A percentile compares a stretch with the other conserved stretches of the same genome.
Evolutionary conservation across 2,113 vertebrate genomes (phyloP).

Genomic region (Pungitius pungitius): DNA sequence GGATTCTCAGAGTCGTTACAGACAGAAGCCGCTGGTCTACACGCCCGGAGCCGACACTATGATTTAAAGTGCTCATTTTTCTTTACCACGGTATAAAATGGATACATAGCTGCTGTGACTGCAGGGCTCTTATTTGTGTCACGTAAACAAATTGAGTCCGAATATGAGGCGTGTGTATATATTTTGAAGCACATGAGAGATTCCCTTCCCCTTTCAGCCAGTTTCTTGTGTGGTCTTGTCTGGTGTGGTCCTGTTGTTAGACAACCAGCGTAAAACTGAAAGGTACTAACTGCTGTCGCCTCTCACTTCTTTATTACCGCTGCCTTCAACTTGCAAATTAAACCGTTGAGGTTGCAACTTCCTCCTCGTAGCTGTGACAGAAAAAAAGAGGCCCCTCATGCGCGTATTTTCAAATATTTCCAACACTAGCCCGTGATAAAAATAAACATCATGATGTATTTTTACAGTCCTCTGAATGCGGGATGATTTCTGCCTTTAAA

Average conservation of each 20-base stretch:
- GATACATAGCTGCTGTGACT: neutral
- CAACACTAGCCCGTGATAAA: slow-evolving; percentile 22
- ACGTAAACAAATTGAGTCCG: neutral
- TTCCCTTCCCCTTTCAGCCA: neutral
- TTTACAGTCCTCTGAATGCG: slow-evolving; percentile 38
- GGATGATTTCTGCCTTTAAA: slow-evolving; percentile 47
- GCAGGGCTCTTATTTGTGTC: slow-evolving; percentile 20
- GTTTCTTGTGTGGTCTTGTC: slow-evolving; percentile 35
- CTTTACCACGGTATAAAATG: slow-evolving; percentile 9
- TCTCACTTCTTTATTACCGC: slow-evolving; percentile 40
- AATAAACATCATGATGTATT: slow-evolving; percentile 31
- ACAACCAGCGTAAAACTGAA: neutral
- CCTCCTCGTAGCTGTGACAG: slow-evolving; percentile 31
- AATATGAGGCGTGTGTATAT: slow-evolving; percentile 24
- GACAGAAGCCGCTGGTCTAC: slow-evolving; percentile 17
- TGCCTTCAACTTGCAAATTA: slow-evolving; percentile 32
- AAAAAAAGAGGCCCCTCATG: slow-evolving; percentile 22
- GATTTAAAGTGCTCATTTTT: slow-evolving; percentile 19
- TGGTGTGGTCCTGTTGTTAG: neutral
- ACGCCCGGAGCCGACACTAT: neutral
- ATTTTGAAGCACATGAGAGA: slow-evolving; percentile 28
- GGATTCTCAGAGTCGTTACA: slow-evolving; percentile 27
- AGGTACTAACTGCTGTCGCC: slow-evolving; percentile 28
- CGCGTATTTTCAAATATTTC: slow-evolving; percentile 12
- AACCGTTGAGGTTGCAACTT: slow-evolving; percentile 45